These are phyloP conservation scores for Drosophila kokeensis DNA, from an alignment of 2,888 invertebrate species.

Conservation along the genomic window DNA sequence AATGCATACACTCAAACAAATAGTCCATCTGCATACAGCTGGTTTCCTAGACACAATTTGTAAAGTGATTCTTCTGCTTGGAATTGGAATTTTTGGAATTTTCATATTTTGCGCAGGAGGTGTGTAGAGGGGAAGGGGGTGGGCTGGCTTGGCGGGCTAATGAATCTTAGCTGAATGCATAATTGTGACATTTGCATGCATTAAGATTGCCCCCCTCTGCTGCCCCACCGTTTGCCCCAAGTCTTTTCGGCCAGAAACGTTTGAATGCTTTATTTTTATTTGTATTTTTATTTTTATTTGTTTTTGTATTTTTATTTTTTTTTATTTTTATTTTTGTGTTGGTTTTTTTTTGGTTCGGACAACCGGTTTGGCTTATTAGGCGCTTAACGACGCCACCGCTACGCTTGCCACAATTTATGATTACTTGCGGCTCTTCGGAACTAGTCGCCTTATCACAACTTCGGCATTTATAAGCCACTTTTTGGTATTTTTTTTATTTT, in stretches of 20 bases:
- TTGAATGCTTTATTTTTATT: constrained; percentile 19
- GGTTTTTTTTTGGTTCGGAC: constrained; percentile 15
- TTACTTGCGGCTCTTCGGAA: constrained; percentile 46
- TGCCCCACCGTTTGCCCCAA: constrained; percentile 6
- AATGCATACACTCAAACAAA: constrained; percentile 14
- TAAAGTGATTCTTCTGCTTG: not conserved
- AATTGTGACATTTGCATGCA: constrained; percentile 73
- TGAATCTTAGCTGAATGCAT: constrained; percentile 72
- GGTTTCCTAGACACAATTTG: not conserved
- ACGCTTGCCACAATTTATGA: constrained; percentile 56
- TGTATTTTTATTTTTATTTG: not conserved
- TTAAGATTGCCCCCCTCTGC: constrained; percentile 36
- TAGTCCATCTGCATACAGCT: not conserved
- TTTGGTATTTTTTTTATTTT: constrained; percentile 3
- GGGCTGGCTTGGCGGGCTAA: constrained; percentile 33
- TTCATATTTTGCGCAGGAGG: not conserved
- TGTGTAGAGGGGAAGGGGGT: not conserved
- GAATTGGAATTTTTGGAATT: not conserved
- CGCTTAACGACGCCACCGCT: constrained; percentile 34
- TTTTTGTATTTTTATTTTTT: constrained; percentile 5
- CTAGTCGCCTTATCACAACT: constrained; percentile 65
- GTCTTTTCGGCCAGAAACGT: not conserved
- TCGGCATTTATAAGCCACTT: constrained; percentile 39
- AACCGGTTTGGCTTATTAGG: constrained; percentile 57
- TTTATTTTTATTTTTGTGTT: not conserved